phyloP scores from a whole-genome alignment of 2,888 invertebrate genomes.

The Lepidochitona cinerea region DNA sequence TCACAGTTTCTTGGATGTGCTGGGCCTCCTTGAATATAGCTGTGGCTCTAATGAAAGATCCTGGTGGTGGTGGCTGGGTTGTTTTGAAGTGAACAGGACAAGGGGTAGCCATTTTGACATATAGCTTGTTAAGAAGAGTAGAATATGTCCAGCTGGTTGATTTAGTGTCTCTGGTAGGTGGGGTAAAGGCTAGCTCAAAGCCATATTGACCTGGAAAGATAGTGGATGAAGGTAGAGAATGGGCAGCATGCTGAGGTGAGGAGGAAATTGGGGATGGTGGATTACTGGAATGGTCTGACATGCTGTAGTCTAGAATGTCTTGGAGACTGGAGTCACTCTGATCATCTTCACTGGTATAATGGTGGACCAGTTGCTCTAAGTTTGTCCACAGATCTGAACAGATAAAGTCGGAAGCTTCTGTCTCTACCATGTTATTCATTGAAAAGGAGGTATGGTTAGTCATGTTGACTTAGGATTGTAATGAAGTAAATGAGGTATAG shows the following conservation, averaged over 20 bases:
- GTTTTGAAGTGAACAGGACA: background rate
- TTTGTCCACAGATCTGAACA: background rate
- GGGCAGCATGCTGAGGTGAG: background rate
- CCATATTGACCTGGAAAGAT: background rate
- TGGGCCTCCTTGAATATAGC: background rate
- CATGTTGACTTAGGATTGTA: too few species aligned
- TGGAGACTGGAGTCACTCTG: background rate
- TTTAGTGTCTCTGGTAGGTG: background rate
- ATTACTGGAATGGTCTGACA: background rate
- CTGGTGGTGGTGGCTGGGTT: background rate
- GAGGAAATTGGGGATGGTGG: background rate
- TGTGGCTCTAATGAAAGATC: background rate
- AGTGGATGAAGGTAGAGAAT: conserved; percentile 6
- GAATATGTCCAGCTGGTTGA: background rate
- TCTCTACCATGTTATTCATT: too few species aligned
- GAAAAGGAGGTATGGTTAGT: too few species aligned
- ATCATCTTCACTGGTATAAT: background rate
- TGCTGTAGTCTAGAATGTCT: background rate
- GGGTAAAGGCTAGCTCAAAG: background rate
- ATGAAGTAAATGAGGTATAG: too few species aligned
- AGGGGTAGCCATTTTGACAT: background rate
- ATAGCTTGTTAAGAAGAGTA: background rate
- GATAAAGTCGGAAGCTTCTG: too few species aligned
- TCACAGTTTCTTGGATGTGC: background rate
- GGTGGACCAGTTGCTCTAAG: background rate